phyloP scores from a whole-genome alignment of 2,888 invertebrate species.

The Noctuana brunneofusca region DNA sequence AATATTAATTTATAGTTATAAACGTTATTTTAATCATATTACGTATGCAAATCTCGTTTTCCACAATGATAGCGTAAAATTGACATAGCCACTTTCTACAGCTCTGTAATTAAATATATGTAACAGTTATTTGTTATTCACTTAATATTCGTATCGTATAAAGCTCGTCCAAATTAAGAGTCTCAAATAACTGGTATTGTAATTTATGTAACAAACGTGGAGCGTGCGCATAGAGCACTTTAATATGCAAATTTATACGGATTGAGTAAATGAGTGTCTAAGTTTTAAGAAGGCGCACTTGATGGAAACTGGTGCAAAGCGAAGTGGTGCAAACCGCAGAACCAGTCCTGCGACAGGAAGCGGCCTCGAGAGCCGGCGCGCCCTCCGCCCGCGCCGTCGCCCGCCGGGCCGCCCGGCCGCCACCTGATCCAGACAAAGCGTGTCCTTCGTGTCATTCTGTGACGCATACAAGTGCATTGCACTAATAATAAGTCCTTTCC shows the following conservation, averaged over 20 bases:
- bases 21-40: slow-evolving; percentile 24
- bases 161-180: slow-evolving; percentile 34
- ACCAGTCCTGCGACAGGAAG: slow-evolving; percentile 80
- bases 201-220: slow-evolving; percentile 35
- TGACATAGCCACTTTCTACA: slow-evolving; percentile 30
- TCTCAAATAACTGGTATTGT: slow-evolving; percentile 33
- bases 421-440: slow-evolving; percentile 80
- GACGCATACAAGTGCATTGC: slow-evolving; percentile 80
- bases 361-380: slow-evolving; percentile 62
- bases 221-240: slow-evolving; percentile 36
- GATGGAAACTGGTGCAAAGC: slow-evolving; percentile 77
- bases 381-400: slow-evolving; percentile 44
- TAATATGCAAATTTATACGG: slow-evolving; percentile 46
- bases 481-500: slow-evolving; percentile 72
- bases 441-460: slow-evolving; percentile 71
- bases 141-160: slow-evolving; percentile 24
- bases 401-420: slow-evolving; percentile 45
- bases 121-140: slow-evolving; percentile 30
- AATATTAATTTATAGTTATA: slow-evolving; percentile 11
- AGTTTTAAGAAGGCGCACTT: slow-evolving; percentile 64
- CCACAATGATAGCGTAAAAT: slow-evolving; percentile 26
- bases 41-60: slow-evolving; percentile 31
- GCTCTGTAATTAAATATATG: slow-evolving; percentile 16
- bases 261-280: slow-evolving; percentile 48
- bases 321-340: slow-evolving; percentile 77